Conservation (phyloP, 64 coral and sea anemone species). For the Trachythela sp. region DNA sequence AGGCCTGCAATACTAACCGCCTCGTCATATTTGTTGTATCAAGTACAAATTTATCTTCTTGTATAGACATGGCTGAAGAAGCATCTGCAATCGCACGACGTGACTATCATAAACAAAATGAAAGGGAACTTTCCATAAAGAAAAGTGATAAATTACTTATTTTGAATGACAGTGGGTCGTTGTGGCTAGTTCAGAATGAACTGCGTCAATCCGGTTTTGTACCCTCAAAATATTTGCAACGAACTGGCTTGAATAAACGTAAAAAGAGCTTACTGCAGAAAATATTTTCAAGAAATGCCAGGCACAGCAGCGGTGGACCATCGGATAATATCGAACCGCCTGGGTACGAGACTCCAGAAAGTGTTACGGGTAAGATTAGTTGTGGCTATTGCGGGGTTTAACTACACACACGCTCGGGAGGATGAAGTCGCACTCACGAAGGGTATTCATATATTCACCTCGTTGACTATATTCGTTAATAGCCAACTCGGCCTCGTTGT, state of each 20-base stretch:
- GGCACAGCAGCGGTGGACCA: background rate
- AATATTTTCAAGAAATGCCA: slow-evolving; percentile 12
- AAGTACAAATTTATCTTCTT: background rate
- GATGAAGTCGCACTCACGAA: slow-evolving; percentile 89
- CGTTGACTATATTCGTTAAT: too few relatives aligned
- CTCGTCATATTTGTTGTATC: background rate
- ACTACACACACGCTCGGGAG: slow-evolving; percentile 62
- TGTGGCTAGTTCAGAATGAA: slow-evolving; percentile 17
- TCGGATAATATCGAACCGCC: background rate
- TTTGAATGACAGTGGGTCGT: background rate
- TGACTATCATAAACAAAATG: slow-evolving; percentile 17
- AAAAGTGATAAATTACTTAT: slow-evolving; percentile 4
- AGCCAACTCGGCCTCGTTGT: too few relatives aligned
- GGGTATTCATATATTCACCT: too few relatives aligned
- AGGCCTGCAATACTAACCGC: too few relatives aligned
- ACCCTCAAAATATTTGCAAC: background rate
- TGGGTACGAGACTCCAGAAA: background rate
- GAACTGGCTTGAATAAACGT: background rate
- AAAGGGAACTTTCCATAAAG: background rate
- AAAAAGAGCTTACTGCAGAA: slow-evolving; percentile 7
- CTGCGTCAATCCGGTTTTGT: background rate
- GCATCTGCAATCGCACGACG: background rate
- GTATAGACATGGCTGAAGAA: slow-evolving; percentile 10
- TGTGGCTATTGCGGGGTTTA: slow-evolving; percentile 66
- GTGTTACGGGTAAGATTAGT: background rate